Conservation (phyloP, 2,888 invertebrate genomes). For the Torymus auratus region DNA sequence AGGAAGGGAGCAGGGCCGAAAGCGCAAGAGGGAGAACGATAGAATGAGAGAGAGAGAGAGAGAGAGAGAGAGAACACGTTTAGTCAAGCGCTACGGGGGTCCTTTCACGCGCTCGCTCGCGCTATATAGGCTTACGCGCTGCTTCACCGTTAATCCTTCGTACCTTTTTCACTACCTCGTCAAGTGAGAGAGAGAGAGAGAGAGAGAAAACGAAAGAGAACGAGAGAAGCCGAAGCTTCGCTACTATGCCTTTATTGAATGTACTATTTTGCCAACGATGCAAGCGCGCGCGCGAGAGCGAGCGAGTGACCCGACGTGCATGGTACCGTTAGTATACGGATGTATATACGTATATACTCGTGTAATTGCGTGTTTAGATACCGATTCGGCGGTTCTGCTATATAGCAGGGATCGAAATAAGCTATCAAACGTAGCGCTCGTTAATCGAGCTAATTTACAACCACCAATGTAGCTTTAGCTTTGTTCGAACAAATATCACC, state of each 20-base stretch:
- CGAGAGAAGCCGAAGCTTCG: no score
- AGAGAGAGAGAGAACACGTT: constrained; percentile 27
- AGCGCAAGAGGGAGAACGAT: not conserved
- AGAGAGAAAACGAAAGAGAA: not conserved
- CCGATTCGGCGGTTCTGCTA: no score
- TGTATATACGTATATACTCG: no score
- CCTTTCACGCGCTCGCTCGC: constrained; percentile 24
- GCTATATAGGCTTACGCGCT: constrained; percentile 29
- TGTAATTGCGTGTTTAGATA: no score
- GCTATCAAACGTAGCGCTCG: no score
- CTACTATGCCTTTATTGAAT: no score
- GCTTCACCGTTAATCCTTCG: constrained; percentile 56
- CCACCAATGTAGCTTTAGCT: no score
- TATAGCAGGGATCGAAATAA: no score
- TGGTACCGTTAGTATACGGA: not conserved
- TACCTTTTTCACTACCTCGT: constrained; percentile 38
- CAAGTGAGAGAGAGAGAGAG: constrained; percentile 11
- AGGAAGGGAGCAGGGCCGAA: constrained; percentile 62
- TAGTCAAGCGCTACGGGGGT: constrained; percentile 54
- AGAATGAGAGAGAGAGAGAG: constrained; percentile 11
- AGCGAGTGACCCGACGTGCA: not conserved
- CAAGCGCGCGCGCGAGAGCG: no score
- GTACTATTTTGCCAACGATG: no score
- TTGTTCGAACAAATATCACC: no score
- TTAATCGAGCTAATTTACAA: no score